Evolutionary conservation across 1,140 invertebrate genomes (phyloP), one percentile per base, ranked within the genome.

Genomic region (Pseudomyrmex dendroicus): DNA sequence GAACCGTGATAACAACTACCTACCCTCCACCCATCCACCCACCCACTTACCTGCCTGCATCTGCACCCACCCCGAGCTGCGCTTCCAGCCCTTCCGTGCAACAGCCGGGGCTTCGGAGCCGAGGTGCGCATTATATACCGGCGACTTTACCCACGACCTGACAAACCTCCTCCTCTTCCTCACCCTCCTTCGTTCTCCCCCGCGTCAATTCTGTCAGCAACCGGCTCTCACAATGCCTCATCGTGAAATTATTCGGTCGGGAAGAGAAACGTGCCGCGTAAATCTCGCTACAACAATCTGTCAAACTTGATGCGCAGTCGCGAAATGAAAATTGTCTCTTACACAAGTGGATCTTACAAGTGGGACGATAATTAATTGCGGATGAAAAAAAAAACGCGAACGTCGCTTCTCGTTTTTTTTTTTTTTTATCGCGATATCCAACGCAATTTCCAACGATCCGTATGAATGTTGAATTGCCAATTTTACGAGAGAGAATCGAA

Each of bases 1-100:
- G 88, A 86, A 91, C 91, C 92, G 91, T 91, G 89, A 93, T 92
- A 91, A 92, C 89, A 92, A 92, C 88, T 89, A 90, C 82, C 87
- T 89, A 87, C 82, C 82, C 54, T 59, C 76, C 25, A 56, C 5
- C 67, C 22, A 46, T 35, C 35, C 35, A 35, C 35, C 35, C 35
- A 35, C 35, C 35, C 35, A 35, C 35, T 35, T 35, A 35, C 35
- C 46, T 66, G 22, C 48, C 68, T 86, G 84, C 76, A 50, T 86
- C 70, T 84, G 64, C 77, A 86, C 56, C 66, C 72, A 73, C 62
- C 35, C 70, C 74, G 70, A 62, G 15, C 20, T 20, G 20, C 61
- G 44, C 73, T 66, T 66, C 35, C 46, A 25, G 8, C 59, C 77
- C 56, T 76, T 63, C 35, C 15, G 67, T 52, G 22, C 73, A 25